Evolutionary conservation across 23 tunicate species (phyloP), one percentile per base, ranked within the genome.

Genomic region (Ciona savignyi): DNA sequence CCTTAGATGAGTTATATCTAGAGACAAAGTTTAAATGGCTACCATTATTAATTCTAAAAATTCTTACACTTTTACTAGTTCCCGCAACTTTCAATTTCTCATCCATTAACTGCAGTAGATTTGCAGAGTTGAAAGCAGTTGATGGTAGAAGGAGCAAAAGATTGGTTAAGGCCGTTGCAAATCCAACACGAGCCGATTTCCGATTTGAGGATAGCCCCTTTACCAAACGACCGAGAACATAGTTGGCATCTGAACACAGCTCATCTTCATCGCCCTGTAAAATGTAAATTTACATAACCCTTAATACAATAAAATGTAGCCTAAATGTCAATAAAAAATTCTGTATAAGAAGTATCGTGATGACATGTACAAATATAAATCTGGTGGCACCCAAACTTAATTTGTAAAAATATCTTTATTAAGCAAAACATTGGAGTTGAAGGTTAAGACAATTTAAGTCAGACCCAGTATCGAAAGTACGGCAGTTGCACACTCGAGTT

Each of bases 181-280:
- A 88, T 51, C 96, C 96, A 63, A 88, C 60, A 32, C 86, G 77
- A 21, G 86, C 86, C 1, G 77, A 67, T 61, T 88, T 82, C 66
- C 96, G 65, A 6, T 65, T 72, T 32, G 96, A 88, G 22, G 76
- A 86, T 25, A 88, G 77, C 1, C 96, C 96, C 22, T 62, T 51
- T 25, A 88, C 66, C 25, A 88, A 51, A 15, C 96, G 84, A 19
- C 71, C 73, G 29, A 82, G 15, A 1, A 86, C 64, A 64, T 88
- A 88, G 35, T 82, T 70, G 11, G 76, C 27, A 22, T 82, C 87
- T 2, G 27, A 2, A 56, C 70, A 68, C 2, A 82, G 11, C 35
- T 82, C 67, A 2, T 74, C 78, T 3, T 48, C 29, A 62, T 71
- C 75, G 30, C 35, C 67, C 83, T 78, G 67, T n/a, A 48, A 68